A percentile compares a stretch with the other conserved stretches of the same genome.
Conservation (phyloP, 2,797 vertebrate species). For the Margarornis squamiger region DNA sequence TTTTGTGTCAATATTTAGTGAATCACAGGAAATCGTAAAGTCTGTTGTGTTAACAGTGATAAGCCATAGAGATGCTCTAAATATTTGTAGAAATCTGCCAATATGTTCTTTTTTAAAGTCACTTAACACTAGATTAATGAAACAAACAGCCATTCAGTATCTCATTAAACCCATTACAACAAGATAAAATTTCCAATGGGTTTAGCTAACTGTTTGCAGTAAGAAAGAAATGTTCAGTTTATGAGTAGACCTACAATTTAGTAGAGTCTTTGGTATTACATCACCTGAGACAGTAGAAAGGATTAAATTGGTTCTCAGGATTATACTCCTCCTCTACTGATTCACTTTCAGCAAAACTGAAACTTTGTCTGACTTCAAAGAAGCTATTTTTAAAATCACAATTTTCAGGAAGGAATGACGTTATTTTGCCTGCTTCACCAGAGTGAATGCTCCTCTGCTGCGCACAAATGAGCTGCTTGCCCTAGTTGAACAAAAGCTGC, state of each 20-base stretch:
- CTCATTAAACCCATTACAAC: conserved; percentile 52
- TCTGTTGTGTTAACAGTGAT: conserved; percentile 62
- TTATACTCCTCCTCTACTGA: not conserved
- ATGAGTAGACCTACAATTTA: not conserved
- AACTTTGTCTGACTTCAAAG: conserved; percentile 31
- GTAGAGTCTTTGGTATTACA: not conserved
- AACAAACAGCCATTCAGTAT: conserved; percentile 19
- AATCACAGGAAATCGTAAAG: conserved; percentile 55
- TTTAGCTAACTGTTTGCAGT: conserved; percentile 34
- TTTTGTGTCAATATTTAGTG: conserved; percentile 62
- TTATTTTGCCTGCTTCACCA: conserved; percentile 27
- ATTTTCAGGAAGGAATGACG: not conserved
- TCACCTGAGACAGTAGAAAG: conserved; percentile 2
- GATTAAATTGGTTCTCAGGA: not conserved
- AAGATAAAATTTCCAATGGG: conserved; percentile 25
- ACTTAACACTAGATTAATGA: conserved; percentile 58
- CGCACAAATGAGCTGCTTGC: not conserved
- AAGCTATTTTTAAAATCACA: conserved; percentile 35
- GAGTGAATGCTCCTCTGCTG: not conserved
- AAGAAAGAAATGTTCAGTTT: not conserved
- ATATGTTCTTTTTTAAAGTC: conserved; percentile 68
- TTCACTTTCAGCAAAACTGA: conserved; percentile 4
- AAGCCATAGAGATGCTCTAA: conserved; percentile 62
- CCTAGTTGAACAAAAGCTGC: conserved; percentile 28
- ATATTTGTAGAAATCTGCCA: conserved; percentile 64